Evolutionary conservation across 1,140 invertebrate species (phyloP).

Genomic region (Eueides isabella): DNA sequence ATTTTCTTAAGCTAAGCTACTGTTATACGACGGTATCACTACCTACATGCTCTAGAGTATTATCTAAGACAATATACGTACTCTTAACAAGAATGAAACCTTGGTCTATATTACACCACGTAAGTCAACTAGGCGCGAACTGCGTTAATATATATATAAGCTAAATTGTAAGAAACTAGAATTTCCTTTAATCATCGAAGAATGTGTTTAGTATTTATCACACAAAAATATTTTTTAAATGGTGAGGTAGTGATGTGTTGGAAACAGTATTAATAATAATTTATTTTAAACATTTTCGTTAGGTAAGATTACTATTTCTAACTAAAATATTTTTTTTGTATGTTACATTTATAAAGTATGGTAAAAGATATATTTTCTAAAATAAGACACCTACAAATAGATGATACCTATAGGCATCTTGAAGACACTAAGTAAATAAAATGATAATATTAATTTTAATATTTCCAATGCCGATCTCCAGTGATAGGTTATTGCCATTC

Average conservation of each 20-base stretch:
- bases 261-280: too few relatives aligned
- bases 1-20: too few relatives aligned
- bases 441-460: not conserved
- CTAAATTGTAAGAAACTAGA: conserved; percentile 35
- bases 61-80: conserved; percentile 38
- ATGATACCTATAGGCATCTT: too few relatives aligned
- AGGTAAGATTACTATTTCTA: too few relatives aligned
- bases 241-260: not conserved
- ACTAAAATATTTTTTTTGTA: too few relatives aligned
- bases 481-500: conserved; percentile 74
- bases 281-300: too few relatives aligned
- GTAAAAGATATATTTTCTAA: too few relatives aligned
- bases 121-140: conserved; percentile 47
- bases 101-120: conserved; percentile 54
- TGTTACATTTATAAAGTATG: too few relatives aligned
- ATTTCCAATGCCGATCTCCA: not conserved
- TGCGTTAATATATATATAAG: conserved; percentile 35
- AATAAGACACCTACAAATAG: too few relatives aligned
- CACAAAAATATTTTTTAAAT: not conserved
- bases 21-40: not conserved
- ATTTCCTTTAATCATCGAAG: conserved; percentile 33
- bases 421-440: not conserved
- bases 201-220: not conserved
- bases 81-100: conserved; percentile 46
- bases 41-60: not conserved